phyloP scores from a whole-genome alignment of 2,113 vertebrate genomes.

The human region GRCh38 chr7:18830501-18831000 shows the following conservation, averaged over 20 bases:
- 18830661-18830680: not conserved
- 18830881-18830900: not conserved
- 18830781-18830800: conserved; percentile 47
- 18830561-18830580: conserved; percentile 65
- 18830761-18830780: conserved; percentile 42
- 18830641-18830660: conserved; percentile 47
- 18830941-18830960: not conserved
- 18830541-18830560: conserved; percentile 79
- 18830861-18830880: not conserved
- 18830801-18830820: conserved; percentile 41
- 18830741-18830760: not conserved
- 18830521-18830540: conserved; percentile 82
- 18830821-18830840: conserved; percentile 37
- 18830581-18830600: conserved; percentile 66
- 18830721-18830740: not conserved
- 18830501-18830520: conserved; percentile 88
- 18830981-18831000: not conserved
- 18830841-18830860: conserved; percentile 24
- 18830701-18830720: not conserved
- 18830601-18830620: conserved; percentile 61
- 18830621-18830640: conserved; percentile 55
- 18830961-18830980: not conserved
- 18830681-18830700: not conserved
- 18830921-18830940: conserved; percentile 2
- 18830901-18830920: conserved; percentile 3